These are phyloP conservation scores for Coenonympha arcania DNA, from an alignment of 2,888 invertebrate species.

Conservation along the genomic window DNA sequence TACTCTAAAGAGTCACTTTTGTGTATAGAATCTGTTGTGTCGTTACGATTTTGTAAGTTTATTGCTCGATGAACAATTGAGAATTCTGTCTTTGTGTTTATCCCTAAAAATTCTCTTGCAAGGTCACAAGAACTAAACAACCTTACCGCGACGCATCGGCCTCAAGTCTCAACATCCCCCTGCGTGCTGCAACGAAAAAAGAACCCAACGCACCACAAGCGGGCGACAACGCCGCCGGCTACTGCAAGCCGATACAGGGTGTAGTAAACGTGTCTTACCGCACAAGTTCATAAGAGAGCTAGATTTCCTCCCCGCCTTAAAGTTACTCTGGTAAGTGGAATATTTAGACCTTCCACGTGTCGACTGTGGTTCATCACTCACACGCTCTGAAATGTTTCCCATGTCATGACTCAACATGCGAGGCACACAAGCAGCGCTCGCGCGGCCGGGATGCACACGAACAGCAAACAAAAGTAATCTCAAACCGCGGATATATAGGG, in stretches of 20 bases:
- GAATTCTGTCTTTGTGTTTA: too few species aligned
- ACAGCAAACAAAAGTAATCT: conserved; percentile 24
- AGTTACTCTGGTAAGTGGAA: conserved; percentile 87
- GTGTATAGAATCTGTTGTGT: too few species aligned
- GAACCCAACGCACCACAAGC: conserved; percentile 66
- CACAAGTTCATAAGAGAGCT: conserved; percentile 96
- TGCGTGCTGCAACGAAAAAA: conserved; percentile 50
- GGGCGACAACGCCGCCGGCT: conserved; percentile 36
- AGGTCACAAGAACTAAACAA: too few species aligned
- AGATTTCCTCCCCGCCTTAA: conserved; percentile 91
- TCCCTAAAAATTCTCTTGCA: too few species aligned
- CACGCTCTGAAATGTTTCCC: conserved; percentile 85
- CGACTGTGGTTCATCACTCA: conserved; percentile 84
- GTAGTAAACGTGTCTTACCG: conserved; percentile 81
- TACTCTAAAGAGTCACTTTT: too few species aligned
- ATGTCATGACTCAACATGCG: conserved; percentile 55
- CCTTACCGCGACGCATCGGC: too few species aligned
- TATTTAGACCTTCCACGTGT: conserved; percentile 88
- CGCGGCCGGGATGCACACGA: conserved; percentile 32
- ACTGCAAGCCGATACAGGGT: conserved; percentile 55
- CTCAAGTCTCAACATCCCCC: conserved; percentile 22
- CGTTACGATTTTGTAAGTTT: too few species aligned
- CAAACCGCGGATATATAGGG: conserved; percentile 27
- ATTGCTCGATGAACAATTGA: too few species aligned
- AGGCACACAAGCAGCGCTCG: conserved; percentile 39